These are phyloP conservation scores for Peribatodes rhomboidaria DNA, from an alignment of 2,888 invertebrate genomes.

Conservation along the genomic window DNA sequence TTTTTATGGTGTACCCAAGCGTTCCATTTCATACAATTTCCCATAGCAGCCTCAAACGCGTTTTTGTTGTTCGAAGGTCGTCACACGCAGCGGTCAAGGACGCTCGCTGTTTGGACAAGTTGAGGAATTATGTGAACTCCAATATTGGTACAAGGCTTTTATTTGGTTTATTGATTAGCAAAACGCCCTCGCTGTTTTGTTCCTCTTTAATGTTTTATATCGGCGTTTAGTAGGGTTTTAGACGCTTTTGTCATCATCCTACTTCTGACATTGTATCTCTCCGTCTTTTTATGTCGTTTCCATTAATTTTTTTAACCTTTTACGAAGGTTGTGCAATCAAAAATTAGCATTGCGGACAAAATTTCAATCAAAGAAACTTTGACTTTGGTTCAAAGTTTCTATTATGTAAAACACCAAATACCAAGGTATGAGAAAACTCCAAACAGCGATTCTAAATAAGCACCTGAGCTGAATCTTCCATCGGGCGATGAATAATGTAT, in stretches of 20 bases:
- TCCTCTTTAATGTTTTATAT: slow-evolving; percentile 10
- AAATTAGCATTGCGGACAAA: slow-evolving; percentile 2
- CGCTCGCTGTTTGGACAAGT: slow-evolving; percentile 47
- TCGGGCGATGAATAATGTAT: slow-evolving; percentile 47
- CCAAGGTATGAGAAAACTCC: slow-evolving; percentile 30
- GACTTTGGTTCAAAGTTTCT: slow-evolving; percentile 15
- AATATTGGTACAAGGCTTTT: slow-evolving; percentile 37
- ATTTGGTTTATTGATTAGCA: slow-evolving; percentile 36
- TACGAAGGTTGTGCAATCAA: neutral
- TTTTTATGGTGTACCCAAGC: slow-evolving; percentile 15
- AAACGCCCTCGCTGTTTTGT: slow-evolving; percentile 15
- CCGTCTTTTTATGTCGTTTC: slow-evolving; percentile 5
- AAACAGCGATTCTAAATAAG: slow-evolving; percentile 34
- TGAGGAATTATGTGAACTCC: slow-evolving; percentile 36
- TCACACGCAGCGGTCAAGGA: slow-evolving; percentile 53
- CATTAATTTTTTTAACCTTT: neutral
- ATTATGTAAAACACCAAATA: slow-evolving; percentile 21
- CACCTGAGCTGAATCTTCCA: slow-evolving; percentile 41
- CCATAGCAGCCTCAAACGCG: slow-evolving; percentile 35
- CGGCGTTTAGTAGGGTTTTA: neutral
- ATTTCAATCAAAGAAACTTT: slow-evolving; percentile 9
- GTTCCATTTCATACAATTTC: slow-evolving; percentile 24
- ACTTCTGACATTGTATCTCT: slow-evolving; percentile 1
- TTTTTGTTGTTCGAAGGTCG: slow-evolving; percentile 48
- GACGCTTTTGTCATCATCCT: neutral